phyloP scores from a whole-genome alignment of 2,888 invertebrate species.

The Rotaria magnacalcarata region DNA sequence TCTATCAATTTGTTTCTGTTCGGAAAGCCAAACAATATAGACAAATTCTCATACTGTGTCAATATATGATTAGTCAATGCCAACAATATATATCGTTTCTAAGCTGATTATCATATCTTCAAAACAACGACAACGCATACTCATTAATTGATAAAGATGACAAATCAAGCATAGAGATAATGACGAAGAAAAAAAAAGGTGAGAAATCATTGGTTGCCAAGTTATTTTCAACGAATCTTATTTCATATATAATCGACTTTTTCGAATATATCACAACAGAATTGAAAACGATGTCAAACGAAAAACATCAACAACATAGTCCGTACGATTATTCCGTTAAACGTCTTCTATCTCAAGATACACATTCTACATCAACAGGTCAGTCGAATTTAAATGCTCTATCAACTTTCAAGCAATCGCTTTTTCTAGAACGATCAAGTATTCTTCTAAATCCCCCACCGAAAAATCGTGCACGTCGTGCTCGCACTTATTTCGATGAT shows the following conservation, averaged over 20 bases:
- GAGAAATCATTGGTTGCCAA: slow-evolving; percentile 23
- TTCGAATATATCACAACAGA: not conserved
- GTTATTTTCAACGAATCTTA: not conserved
- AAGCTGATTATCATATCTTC: slow-evolving; percentile 17
- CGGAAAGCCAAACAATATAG: not conserved
- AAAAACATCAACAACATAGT: not conserved
- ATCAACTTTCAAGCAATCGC: no score
- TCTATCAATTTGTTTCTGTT: slow-evolving; percentile 21
- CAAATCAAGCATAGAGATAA: not conserved
- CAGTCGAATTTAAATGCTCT: not conserved
- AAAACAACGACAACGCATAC: not conserved
- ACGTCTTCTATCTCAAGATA: slow-evolving; percentile 1
- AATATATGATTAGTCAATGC: not conserved
- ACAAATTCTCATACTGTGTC: not conserved
- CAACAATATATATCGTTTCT: not conserved
- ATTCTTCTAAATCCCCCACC: not conserved
- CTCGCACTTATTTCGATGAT: slow-evolving; percentile 30
- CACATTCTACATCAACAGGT: not conserved
- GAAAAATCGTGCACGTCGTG: not conserved
- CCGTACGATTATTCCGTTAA: slow-evolving; percentile 24
- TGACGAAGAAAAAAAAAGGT: not conserved
- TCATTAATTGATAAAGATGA: slow-evolving; percentile 25
- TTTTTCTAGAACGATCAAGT: not conserved
- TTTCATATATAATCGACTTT: not conserved
- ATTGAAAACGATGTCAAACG: not conserved